phyloP scores from a whole-genome alignment of 2,113 vertebrate genomes.

The Lipotes vexillifer region DNA sequence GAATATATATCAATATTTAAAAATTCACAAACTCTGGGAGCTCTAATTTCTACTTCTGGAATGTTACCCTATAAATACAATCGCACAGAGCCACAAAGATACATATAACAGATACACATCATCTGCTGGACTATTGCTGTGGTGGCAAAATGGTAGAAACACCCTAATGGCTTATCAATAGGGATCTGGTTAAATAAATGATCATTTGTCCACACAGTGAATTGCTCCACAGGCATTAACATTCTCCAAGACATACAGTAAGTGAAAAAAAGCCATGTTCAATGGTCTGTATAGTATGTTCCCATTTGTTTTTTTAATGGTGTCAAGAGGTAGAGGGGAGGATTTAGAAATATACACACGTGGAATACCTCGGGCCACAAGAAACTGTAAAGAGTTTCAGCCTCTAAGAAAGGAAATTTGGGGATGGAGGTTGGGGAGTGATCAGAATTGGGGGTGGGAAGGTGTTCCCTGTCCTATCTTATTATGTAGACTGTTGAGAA shows the following conservation, averaged over 20 bases:
- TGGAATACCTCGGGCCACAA: neutral
- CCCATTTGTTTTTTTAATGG: neutral
- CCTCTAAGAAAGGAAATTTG: neutral
- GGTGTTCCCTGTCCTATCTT: neutral
- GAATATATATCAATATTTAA: neutral
- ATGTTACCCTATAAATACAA: neutral
- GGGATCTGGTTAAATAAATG: neutral
- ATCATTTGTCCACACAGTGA: neutral
- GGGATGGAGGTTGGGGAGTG: rapidly evolving
- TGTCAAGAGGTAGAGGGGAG: neutral
- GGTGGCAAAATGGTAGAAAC: neutral
- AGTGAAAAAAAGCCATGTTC: neutral
- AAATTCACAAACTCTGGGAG: neutral
- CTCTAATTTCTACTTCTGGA: neutral
- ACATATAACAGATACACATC: neutral
- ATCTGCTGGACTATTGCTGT: neutral
- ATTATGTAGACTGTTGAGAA: no score
- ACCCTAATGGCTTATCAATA: neutral
- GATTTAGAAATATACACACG: neutral
- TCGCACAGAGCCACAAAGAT: neutral
- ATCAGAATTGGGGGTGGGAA: neutral
- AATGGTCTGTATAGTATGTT: neutral
- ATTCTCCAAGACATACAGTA: neutral
- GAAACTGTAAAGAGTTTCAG: neutral
- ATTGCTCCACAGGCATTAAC: neutral